A percentile compares a stretch with the other conserved stretches of the same genome.
Conservation (phyloP, 2,113 vertebrate species). For the Sorex fumeus region DNA sequence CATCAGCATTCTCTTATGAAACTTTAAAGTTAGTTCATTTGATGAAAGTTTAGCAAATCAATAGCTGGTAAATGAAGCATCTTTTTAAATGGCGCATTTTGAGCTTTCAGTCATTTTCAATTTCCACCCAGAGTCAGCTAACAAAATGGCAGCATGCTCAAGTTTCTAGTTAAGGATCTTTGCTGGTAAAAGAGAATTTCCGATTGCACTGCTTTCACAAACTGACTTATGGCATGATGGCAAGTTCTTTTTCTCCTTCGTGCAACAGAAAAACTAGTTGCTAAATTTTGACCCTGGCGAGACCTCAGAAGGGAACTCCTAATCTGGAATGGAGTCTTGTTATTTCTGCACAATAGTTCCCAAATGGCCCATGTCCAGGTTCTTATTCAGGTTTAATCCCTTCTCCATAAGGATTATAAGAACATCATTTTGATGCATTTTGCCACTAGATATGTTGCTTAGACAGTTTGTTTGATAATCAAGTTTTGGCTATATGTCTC, state of each 20-base stretch:
- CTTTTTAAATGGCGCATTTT: neutral
- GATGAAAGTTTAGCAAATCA: conserved; percentile 34
- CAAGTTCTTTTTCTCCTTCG: neutral
- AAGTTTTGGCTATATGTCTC: neutral
- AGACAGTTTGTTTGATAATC: neutral
- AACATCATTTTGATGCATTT: neutral
- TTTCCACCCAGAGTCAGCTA: neutral
- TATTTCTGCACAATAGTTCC: neutral
- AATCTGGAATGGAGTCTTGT: neutral
- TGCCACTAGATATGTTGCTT: neutral
- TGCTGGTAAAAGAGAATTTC: conserved; percentile 26
- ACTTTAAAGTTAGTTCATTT: conserved; percentile 24
- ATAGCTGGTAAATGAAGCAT: neutral
- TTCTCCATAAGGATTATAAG: neutral
- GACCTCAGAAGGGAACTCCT: neutral
- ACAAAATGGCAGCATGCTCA: neutral
- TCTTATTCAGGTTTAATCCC: neutral
- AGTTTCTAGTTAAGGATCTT: conserved; percentile 22
- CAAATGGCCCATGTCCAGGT: neutral
- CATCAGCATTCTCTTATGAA: neutral
- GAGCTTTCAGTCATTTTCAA: neutral
- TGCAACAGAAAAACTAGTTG: neutral
- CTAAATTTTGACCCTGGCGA: neutral
- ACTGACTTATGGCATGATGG: conserved; percentile 9
- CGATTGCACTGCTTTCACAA: neutral